Base-by-base conservation (phyloP, 2,888 invertebrate species). In the Orchestes rusci region DNA sequence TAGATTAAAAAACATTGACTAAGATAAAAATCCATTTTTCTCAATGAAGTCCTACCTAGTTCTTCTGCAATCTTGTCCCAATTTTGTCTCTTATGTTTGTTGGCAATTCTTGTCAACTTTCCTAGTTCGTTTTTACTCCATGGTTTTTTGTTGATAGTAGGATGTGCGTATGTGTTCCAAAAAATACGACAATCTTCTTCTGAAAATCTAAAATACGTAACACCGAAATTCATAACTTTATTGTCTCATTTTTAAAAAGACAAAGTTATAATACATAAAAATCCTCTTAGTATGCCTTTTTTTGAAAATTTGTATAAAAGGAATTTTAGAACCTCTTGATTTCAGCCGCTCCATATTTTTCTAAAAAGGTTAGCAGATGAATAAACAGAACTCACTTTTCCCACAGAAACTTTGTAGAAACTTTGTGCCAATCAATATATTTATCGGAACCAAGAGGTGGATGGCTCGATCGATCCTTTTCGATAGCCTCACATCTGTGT, bases 81-180 rank as follows among this genome's bases (percentile, higher is more conserved):
- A 57, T 84, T 70, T 61, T 81, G 76, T 50, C 61, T 18, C 10
- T 73, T 67, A 50, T 74, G 53, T 59, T 60, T 56, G 33, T 63
- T 59, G 0, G 64, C 75, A 0, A 72, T 54, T 4, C 52, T 34
- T 12, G 66, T 55, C 15, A 81, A 56, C 17, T 59, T 56, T 0
- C 55, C 47, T 41, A 76, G 72, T 61, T 82, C 82, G 8, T 66
- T 61, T 1, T 54, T 51, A 1, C 68, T 69, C 79, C 80, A 82
- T 4, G 59, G 56, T 2, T 54, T 56, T 34, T 77, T 84, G 51
- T 78, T 84, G 12, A 85, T 72, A 12, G 71, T 64, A 0, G 86
- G 85, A 61, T 82, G 80, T 34, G 85, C 62, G 57, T 77, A 82
- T 16, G 80, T 70, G 45, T 77, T 75, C 87, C 87, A 88, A 60